Evolutionary conservation across 2,113 vertebrate species (phyloP).

Genomic region (Bothrops jararaca): DNA sequence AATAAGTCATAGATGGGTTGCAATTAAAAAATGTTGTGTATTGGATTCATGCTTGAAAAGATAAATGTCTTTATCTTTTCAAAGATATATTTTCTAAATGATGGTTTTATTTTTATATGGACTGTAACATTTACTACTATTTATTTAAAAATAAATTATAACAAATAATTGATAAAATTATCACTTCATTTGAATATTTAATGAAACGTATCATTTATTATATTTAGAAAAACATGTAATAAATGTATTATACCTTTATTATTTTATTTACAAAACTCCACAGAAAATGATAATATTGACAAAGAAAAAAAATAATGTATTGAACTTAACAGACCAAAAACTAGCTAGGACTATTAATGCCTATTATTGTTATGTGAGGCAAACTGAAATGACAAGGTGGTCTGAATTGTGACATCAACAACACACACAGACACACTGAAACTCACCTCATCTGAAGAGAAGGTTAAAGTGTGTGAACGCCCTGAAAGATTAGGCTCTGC

Average conservation of each 20-base stretch:
- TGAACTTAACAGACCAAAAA: not conserved
- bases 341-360: not conserved
- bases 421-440: conserved; percentile 68
- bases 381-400: conserved; percentile 5
- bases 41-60: not conserved
- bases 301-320: not conserved
- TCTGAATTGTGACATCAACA: conserved; percentile 60
- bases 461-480: conserved; percentile 91
- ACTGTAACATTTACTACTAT: not conserved
- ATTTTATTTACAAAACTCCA: not conserved
- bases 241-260: not conserved
- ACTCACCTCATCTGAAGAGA: conserved; percentile 95
- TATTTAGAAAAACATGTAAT: not conserved
- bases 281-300: not conserved
- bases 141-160: not conserved
- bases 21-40: not conserved
- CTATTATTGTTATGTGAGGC: conserved; percentile 41
- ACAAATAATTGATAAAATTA: not conserved
- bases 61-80: not conserved
- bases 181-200: not conserved
- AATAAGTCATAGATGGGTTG: not conserved
- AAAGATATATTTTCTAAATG: not conserved
- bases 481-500: conserved; percentile 91
- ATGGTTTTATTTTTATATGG: not conserved
- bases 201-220: not conserved